Evolutionary conservation across 23 tunicate genomes (phyloP), one percentile per base, ranked within the genome.

Genomic region (Botrylloides violaceus): DNA sequence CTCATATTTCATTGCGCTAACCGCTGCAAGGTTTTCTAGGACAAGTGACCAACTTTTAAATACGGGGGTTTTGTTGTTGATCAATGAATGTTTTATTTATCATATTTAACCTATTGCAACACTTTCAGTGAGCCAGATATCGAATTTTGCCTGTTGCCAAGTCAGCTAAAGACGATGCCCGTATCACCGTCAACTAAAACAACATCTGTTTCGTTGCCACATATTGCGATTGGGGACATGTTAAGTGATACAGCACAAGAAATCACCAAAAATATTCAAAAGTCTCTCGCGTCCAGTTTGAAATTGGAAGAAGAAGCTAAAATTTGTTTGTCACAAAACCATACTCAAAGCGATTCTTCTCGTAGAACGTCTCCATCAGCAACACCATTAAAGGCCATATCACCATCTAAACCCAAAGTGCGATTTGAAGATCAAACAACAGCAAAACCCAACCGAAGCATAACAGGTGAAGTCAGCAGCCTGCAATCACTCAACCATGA

Each of bases 261-360:
- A 68, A 68, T 68, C 24, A 39, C 56, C 12, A 43, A 68, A 22
- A 27, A 68, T 43, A 19, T 68, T 4, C 56, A 68, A 26, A 30
- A 68, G 37, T 68, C 58, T 18, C 58, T 68, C 6, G 74, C 74
- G 37, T 32, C 74, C 7, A 68, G 74, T 68, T 43, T 68, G 27
- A 68, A 68, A 56, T 23, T 32, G 37, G 58, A 68, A 36, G 12
- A 37, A 43, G 58, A 68, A 68, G 56, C 56, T 7, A 33, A 31
- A 31, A 29, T 31, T 9, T 64, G 39, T 23, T 23, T 58, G 3
- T 58, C 62, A 58, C 32, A 64, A 64, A 28, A 33, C 20, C 39
- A 64, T 33, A 24, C 38, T 31, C 18, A 23, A 24, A 26, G 36
- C 29, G 12, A 19, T 28, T 43, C 53, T 15, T 9, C 53, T 15